These are phyloP conservation scores for Sander lucioperca DNA, from an alignment of 2,113 vertebrate genomes.

Conservation along the genomic window DNA sequence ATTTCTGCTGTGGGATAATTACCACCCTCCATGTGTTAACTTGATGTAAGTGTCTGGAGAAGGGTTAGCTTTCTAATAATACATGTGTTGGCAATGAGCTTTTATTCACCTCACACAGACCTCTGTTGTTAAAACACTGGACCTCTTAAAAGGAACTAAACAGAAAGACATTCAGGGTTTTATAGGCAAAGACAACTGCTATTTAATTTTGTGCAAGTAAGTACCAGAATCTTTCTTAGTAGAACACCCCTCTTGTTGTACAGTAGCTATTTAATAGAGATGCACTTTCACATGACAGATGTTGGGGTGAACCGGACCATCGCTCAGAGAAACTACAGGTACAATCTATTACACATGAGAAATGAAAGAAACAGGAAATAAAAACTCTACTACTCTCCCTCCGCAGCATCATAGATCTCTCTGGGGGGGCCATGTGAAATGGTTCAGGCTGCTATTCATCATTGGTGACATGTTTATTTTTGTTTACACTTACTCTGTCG, in stretches of 20 bases:
- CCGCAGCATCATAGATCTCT: slow-evolving; percentile 73
- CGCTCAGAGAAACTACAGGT: slow-evolving; percentile 65
- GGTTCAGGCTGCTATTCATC: slow-evolving; percentile 73
- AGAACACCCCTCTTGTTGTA: slow-evolving; percentile 37
- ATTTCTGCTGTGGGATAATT: slow-evolving; percentile 76
- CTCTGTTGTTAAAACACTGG: slow-evolving; percentile 38
- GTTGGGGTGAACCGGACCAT: slow-evolving; percentile 36
- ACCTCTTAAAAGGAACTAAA: slow-evolving; percentile 20
- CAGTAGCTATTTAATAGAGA: slow-evolving; percentile 63
- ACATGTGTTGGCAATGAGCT: slow-evolving; percentile 42
- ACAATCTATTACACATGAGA: slow-evolving; percentile 72
- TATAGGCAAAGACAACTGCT: slow-evolving; percentile 8
- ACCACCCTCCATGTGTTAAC: slow-evolving; percentile 60
- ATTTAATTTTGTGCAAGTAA: slow-evolving; percentile 59
- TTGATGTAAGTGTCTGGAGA: slow-evolving; percentile 64
- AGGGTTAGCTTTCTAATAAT: slow-evolving; percentile 56
- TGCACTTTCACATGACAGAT: slow-evolving; percentile 55
- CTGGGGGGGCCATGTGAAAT: slow-evolving; percentile 59
- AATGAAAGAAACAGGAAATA: slow-evolving; percentile 66
- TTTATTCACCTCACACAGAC: slow-evolving; percentile 32
- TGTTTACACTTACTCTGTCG: slow-evolving; percentile 62
- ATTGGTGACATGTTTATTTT: slow-evolving; percentile 78
- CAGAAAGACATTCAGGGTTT: background rate
- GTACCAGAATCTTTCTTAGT: slow-evolving; percentile 26
- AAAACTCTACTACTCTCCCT: slow-evolving; percentile 57